phyloP scores from a whole-genome alignment of 1,140 invertebrate genomes.

The Eurytemora carolleeae region DNA sequence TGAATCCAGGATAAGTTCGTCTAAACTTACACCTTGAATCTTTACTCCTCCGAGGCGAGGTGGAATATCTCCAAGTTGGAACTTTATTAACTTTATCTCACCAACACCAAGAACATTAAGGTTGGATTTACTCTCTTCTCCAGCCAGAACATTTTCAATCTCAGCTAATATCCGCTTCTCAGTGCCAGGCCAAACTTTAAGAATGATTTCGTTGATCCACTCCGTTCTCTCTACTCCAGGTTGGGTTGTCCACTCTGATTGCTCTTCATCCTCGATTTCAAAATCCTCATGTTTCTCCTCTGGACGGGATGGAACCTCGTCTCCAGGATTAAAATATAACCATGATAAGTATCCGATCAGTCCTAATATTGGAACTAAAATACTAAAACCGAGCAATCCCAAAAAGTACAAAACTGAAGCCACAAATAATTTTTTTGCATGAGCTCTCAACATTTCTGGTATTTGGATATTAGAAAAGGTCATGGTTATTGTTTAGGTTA shows the following conservation, averaged over 20 bases:
- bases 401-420: no score
- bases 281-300: no score
- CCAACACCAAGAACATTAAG: neutral
- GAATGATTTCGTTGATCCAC: constrained; percentile 8
- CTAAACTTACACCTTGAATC: neutral
- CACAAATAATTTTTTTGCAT: no score
- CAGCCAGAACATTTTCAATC: neutral
- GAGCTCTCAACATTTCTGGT: no score
- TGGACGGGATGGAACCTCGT: no score
- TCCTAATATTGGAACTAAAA: no score
- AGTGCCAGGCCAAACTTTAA: constrained; percentile 1
- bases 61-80: neutral
- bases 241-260: constrained; percentile 5
- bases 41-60: constrained; percentile 6
- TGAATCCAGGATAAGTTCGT: constrained; percentile 9
- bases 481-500: no score
- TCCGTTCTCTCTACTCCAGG: constrained; percentile 4
- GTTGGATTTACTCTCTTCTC: neutral
- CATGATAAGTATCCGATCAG: no score
- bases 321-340: no score
- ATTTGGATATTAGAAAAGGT: no score
- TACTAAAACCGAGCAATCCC: no score
- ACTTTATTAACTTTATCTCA: neutral
- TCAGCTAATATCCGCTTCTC: neutral
- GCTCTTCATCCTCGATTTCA: neutral